These are phyloP conservation scores for Lordiphosa mommai DNA, from an alignment of 1,140 invertebrate species.

Conservation along the genomic window DNA sequence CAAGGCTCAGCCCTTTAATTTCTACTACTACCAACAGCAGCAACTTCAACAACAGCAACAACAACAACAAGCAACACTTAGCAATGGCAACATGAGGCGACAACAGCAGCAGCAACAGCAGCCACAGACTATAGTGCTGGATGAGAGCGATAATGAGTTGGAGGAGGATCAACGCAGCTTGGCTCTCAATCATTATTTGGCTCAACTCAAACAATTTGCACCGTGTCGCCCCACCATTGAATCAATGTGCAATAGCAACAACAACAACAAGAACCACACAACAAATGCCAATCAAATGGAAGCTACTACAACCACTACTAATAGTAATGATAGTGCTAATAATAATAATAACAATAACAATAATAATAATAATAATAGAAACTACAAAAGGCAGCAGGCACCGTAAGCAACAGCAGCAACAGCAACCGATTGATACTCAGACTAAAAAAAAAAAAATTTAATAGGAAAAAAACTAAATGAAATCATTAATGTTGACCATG, in stretches of 20 bases:
- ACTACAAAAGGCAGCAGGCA: slow-evolving; percentile 47
- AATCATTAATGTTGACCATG: slow-evolving; percentile 61
- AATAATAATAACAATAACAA: slow-evolving; percentile 24
- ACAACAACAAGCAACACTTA: slow-evolving; percentile 35
- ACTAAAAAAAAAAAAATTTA: slow-evolving; percentile 21
- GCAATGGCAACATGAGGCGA: slow-evolving; percentile 48
- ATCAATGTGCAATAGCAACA: slow-evolving; percentile 64
- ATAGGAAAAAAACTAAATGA: slow-evolving; percentile 26
- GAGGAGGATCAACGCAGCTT: slow-evolving; percentile 32
- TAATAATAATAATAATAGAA: slow-evolving; percentile 42
- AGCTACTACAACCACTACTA: slow-evolving; percentile 62
- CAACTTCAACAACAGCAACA: slow-evolving; percentile 22
- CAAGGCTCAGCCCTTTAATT: slow-evolving; percentile 19
- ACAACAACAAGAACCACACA: slow-evolving; percentile 39
- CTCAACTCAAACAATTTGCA: slow-evolving; percentile 55
- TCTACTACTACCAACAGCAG: background rate
- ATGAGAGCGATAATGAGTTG: slow-evolving; percentile 64
- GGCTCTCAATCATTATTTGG: slow-evolving; percentile 57
- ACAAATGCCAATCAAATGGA: slow-evolving; percentile 71
- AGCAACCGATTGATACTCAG: slow-evolving; percentile 70
- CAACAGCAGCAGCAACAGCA: slow-evolving; percentile 31
- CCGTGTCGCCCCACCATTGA: slow-evolving; percentile 25
- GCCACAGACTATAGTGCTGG: slow-evolving; percentile 63
- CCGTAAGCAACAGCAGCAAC: slow-evolving; percentile 15
- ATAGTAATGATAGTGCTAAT: slow-evolving; percentile 31